A percentile compares a stretch with the other conserved stretches of the same genome.
Evolutionary conservation across 2,113 vertebrate species (phyloP).

Genomic region (Sphaerodactylus townsendi): DNA sequence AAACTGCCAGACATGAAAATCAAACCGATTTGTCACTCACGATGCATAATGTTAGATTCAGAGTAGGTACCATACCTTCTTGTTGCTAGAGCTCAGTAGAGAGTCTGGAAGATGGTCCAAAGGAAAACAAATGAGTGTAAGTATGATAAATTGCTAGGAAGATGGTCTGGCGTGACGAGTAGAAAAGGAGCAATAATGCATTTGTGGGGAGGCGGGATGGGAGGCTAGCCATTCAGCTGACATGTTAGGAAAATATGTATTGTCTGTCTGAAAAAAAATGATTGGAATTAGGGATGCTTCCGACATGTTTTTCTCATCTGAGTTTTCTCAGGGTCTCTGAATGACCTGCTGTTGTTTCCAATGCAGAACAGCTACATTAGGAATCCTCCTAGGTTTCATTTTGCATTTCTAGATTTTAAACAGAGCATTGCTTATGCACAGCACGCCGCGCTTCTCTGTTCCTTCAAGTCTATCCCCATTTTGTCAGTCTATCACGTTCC

Average conservation of each 20-base stretch:
- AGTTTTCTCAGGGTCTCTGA: too few species aligned
- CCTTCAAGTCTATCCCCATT: too few species aligned
- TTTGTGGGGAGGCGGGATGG: slow-evolving; percentile 21
- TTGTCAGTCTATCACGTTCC: too few species aligned
- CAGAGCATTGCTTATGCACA: too few species aligned
- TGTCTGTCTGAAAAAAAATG: slow-evolving; percentile 12
- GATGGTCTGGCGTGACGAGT: slow-evolving; percentile 29
- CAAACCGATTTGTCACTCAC: slow-evolving; percentile 71
- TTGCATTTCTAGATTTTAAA: too few species aligned
- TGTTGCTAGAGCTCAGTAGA: slow-evolving; percentile 69
- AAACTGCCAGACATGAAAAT: slow-evolving; percentile 61
- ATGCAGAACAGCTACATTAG: too few species aligned
- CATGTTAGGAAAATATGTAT: slow-evolving; percentile 59
- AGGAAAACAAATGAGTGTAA: slow-evolving; percentile 67
- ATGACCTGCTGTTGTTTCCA: too few species aligned
- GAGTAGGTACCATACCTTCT: slow-evolving; percentile 44
- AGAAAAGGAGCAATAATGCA: slow-evolving; percentile 41
- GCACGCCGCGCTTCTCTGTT: too few species aligned
- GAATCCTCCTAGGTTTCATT: too few species aligned
- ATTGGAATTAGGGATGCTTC: too few species aligned
- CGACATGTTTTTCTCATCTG: too few species aligned
- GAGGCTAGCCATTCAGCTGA: slow-evolving; percentile 39
- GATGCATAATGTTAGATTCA: slow-evolving; percentile 63
- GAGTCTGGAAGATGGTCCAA: slow-evolving; percentile 49
- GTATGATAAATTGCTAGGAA: slow-evolving; percentile 38